Evolutionary conservation across 2,888 invertebrate species (phyloP).

Genomic region (Lepetodrilus schrolli): DNA sequence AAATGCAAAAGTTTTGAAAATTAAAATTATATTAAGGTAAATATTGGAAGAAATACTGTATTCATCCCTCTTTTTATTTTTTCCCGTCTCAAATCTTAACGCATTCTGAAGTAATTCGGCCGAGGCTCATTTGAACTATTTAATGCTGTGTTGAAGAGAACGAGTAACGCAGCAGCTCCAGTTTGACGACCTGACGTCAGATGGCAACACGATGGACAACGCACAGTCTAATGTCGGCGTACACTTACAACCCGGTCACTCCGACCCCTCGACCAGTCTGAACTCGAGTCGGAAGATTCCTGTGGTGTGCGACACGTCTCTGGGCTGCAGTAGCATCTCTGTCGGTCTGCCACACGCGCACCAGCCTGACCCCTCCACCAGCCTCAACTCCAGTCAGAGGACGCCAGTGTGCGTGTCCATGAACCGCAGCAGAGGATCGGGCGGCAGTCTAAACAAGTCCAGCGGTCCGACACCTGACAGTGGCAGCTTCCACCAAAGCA

Average conservation of each 20-base stretch:
- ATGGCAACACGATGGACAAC: constrained; percentile 42
- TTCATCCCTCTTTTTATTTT: too few relatives aligned
- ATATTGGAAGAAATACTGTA: too few relatives aligned
- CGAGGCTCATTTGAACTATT: too few relatives aligned
- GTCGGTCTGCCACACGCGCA: neutral
- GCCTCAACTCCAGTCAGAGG: constrained; percentile 37
- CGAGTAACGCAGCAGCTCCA: constrained; percentile 37
- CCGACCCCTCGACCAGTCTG: neutral
- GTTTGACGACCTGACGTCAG: constrained; percentile 43
- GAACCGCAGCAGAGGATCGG: constrained; percentile 10
- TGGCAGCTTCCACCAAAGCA: constrained; percentile 30
- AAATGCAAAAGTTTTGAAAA: too few relatives aligned
- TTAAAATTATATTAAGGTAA: too few relatives aligned
- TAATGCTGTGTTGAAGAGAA: too few relatives aligned
- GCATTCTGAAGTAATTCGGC: too few relatives aligned
- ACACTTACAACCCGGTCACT: neutral
- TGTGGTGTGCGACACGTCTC: too few relatives aligned
- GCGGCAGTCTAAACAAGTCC: constrained; percentile 25
- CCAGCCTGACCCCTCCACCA: constrained; percentile 7
- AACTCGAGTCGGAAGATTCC: neutral
- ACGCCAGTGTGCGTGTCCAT: constrained; percentile 35
- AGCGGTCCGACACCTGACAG: constrained; percentile 37
- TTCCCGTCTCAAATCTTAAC: too few relatives aligned
- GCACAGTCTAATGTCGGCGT: constrained; percentile 26
- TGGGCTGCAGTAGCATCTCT: neutral